Percentiles rank a stretch among this genome's conserved stretches.
Evolutionary conservation across 2,888 invertebrate genomes (phyloP).

Genomic region (Cancer borealis): DNA sequence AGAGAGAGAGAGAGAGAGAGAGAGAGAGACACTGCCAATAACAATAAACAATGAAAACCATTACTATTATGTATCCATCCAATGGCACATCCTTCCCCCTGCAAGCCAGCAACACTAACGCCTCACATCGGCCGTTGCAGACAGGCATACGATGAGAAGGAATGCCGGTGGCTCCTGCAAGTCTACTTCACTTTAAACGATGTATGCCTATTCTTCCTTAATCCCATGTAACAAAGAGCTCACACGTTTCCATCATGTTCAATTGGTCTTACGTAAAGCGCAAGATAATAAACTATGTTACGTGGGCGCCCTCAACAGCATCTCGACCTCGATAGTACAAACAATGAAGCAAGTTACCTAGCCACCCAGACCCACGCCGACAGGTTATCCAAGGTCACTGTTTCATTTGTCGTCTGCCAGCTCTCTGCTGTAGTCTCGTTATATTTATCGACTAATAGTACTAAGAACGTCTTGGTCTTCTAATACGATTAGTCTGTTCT

Average conservation of each 20-base stretch:
- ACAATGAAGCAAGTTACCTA: not conserved
- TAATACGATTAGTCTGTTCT: not conserved
- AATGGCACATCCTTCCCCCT: too few species aligned
- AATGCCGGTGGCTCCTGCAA: not conserved
- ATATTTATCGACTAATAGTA: not conserved
- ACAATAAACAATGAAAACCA: not conserved
- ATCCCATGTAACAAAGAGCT: not conserved
- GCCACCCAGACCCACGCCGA: not conserved
- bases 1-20: too few species aligned
- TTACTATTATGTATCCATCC: not conserved
- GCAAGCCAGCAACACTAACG: too few species aligned
- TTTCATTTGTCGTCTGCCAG: not conserved
- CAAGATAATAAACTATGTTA: not conserved
- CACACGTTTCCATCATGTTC: not conserved
- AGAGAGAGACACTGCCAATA: too few species aligned
- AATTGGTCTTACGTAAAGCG: not conserved
- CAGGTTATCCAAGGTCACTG: not conserved
- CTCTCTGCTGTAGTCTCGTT: not conserved
- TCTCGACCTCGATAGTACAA: not conserved
- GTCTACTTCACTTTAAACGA: not conserved
- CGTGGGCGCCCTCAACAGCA: not conserved
- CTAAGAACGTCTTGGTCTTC: not conserved
- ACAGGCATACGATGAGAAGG: not conserved
- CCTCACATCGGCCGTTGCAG: too few species aligned
- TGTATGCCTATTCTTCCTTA: not conserved